Evolutionary conservation across 2,797 vertebrate species (phyloP), one percentile per base, ranked within the genome.

Genomic region (Psittacula echo): DNA sequence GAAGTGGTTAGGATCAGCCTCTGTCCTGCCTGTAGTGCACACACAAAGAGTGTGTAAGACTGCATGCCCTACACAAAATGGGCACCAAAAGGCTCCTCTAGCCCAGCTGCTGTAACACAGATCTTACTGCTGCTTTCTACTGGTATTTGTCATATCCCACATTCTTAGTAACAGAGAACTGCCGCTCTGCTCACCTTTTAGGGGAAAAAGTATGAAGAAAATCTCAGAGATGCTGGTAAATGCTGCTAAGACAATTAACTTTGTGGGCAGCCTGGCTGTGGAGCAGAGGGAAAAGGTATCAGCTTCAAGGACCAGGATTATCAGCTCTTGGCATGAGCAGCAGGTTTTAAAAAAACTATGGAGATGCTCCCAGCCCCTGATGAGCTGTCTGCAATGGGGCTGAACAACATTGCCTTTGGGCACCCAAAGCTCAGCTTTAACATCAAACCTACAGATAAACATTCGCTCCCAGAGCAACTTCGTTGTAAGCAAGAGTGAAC

Each of bases 21-120:
- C 7, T 0, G 21, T 41, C 22, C 21, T 47, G 30, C 27, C 60
- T 4, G 1, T 13, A 39, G 42, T 39, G 37, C 10, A 39, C 37
- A 58, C n/a, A 54, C 27, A 26, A 89, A 87, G 22, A 5, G 4
- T 16, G n/a, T 24, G n/a, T 22, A 58, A 66, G 54, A 22, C 24
- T 85, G 47, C 27, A 71, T 29, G 42, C 5, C 10, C 22, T 68
- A 32, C 19, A n/a, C 23, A 11, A 66, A 81, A 77, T 5, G 37
- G 5, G 10, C 12, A 61, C 50, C 26, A 26, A 61, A 50, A 37
- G 4, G 45, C 7, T 73, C 32, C 29, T 65, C 37, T 14, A 60
- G 34, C 24, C 22, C 60, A 60, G 39, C 27, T 73, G 29, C 75
- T 73, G 18, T 50, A 78, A 85, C 5, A 5, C 1, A 3, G 15